Base-by-base conservation (phyloP, 2,797 vertebrate genomes). In the Neostethus bicornis region DNA sequence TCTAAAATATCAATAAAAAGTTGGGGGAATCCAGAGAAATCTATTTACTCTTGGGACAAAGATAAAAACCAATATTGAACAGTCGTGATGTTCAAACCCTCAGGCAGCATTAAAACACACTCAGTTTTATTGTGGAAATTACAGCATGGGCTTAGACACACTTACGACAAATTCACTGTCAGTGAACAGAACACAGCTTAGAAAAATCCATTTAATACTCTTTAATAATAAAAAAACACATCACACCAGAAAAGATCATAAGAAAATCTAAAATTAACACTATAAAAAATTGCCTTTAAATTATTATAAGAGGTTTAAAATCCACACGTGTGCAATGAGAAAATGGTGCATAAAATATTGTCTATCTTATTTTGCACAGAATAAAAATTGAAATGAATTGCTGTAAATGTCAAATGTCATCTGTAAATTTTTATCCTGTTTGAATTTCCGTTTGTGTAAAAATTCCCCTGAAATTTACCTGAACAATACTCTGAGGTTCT, bases 51-150 rank as follows among this genome's bases (percentile, higher is more conserved):
- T 24, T 25, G 32, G 31, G 47, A 39, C 5, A 13, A 19, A 25
- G 11, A 24, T 39, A 16, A 51, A 39, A 51, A 26, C 49, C 23
- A 51, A 51, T 28, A 51, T 9, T 19, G 49, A 51, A 28, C n/a
- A 16, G 34, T 37, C 17, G 9, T 26, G 49, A 26, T 26, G 35
- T 19, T 9, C 37, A 28, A 48, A 17, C 23, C 35, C 32, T 41
- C 24, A 26, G 35, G 35, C 50, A 39, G 17, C 16, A 21, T 38
- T 14, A 38, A 38, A 41, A 28, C 20, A 24, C 20, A 8, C 32
- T 23, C 2, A 21, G 26, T 38, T 38, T 12, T 51, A 23, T 38
- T 12, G 34, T 51, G n/a, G n/a, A 26, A 19, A 25, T 38, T 23
- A 34, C 39, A 3, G 4, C 35, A 16, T 4, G 39, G 21, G 38